Base-by-base conservation (phyloP, 2,888 invertebrate species). In the Notocelia uddmanniana region DNA sequence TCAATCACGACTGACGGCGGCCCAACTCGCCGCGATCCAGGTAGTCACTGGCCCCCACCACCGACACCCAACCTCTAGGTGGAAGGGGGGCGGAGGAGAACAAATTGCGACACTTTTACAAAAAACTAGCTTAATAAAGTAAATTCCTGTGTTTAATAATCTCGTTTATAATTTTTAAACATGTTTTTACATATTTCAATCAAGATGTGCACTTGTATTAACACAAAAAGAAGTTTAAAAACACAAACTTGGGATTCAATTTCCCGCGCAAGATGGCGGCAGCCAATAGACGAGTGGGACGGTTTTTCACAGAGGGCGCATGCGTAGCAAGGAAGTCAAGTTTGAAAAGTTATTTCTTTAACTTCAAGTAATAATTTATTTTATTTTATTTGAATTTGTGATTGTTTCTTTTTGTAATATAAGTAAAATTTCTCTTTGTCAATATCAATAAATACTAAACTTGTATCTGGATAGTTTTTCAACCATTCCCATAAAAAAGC, bases 31-130 rank as follows among this genome's bases (percentile, higher is more conserved):
- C 82, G 75, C 78, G 83, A 80, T 80, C 83, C 75, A 87, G 77
- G 88, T 90, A 91, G 85, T 82, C 87, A 79, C 76, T 76, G 75
- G 78, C 76, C 83, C 84, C 86, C 83, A 82, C 82, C 81, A 76
- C 78, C 77, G 69, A 69, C 77, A 73, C 77, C 75, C 79, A 76
- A 77, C 82, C 78, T 77, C 77, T 26, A 8, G 19, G 18, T 2
- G 31, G 54, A 60, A 45, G 55, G 58, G 58, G 60, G 52, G 37
- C 18, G 34, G 11, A 10, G 10, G n/a, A 67, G 11, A 13, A 34
- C 19, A 60, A 55, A 10, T 52, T 54, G 10, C 23, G 8, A 13
- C 54, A 71, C 71, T 71, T 60, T 67, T 71, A 19, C 0, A 10
- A 31, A 45, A 67, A 67, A 41, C 11, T 19, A 23, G 26, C 13